phyloP scores from a whole-genome alignment of 2,113 vertebrate species.

The Rhynchopsitta pachyrhyncha region DNA sequence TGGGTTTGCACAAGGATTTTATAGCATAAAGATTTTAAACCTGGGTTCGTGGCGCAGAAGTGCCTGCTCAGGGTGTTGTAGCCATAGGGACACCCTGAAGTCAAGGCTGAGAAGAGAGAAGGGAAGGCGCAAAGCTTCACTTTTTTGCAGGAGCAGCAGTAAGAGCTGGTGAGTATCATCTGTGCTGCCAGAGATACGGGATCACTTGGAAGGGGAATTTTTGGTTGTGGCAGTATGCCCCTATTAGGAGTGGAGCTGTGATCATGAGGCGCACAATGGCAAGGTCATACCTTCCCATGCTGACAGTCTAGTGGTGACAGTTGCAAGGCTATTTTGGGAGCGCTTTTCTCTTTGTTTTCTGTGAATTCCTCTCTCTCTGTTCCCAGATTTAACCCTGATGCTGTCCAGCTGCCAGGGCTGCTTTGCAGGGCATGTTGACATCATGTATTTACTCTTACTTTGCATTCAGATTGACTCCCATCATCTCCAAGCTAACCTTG shows the following conservation, averaged over 20 bases:
- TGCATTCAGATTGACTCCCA: background rate
- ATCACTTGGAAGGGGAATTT: conserved; percentile 13
- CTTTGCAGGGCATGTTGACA: background rate
- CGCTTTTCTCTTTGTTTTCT: conserved; percentile 63
- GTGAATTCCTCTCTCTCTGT: conserved; percentile 38
- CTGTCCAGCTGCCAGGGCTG: conserved; percentile 19
- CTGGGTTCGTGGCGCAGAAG: background rate
- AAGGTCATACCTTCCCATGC: conserved; percentile 63
- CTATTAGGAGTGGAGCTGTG: conserved; percentile 24
- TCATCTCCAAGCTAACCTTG: background rate
- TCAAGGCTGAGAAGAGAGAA: background rate
- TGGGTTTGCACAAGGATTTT: background rate
- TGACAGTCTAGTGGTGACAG: conserved; percentile 69
- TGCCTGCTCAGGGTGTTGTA: rapidly evolving
- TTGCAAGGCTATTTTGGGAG: conserved; percentile 77
- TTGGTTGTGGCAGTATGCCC: background rate
- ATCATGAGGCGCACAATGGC: conserved; percentile 11
- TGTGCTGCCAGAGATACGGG: background rate
- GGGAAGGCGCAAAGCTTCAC: background rate
- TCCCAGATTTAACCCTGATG: conserved; percentile 67
- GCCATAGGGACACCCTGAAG: background rate
- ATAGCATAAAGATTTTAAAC: background rate
- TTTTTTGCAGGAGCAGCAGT: background rate
- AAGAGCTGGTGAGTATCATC: background rate
- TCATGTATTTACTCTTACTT: background rate